A percentile compares a stretch with the other conserved stretches of the same genome.
Conservation (phyloP, 2,113 vertebrate genomes). For the Mesoclemmys tuberculata region DNA sequence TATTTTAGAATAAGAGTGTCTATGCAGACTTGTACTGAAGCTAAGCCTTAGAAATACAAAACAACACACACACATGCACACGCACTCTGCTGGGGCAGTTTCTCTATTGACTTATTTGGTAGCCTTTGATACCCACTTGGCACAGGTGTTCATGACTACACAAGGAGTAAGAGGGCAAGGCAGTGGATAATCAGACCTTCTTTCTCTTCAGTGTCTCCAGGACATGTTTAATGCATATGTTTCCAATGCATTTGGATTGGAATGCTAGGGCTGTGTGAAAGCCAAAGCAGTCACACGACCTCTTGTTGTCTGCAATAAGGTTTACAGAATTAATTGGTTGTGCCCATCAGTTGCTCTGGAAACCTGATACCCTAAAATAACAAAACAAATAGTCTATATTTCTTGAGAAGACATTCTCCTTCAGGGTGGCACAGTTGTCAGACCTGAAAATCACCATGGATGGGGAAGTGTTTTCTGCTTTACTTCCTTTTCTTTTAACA, state of each 20-base stretch:
- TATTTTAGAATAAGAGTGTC: not conserved
- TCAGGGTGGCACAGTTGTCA: not conserved
- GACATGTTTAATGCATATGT: not conserved
- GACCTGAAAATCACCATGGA: not conserved
- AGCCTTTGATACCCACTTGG: not conserved
- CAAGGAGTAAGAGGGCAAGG: rapidly evolving
- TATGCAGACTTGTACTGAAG: not conserved
- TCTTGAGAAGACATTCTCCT: not conserved
- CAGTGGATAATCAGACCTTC: not conserved
- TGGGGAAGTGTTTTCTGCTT: not conserved
- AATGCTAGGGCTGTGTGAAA: not conserved
- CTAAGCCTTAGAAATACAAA: too few species aligned
- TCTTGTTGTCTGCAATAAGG: not conserved
- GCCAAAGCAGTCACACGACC: not conserved
- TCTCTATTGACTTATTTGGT: rapidly evolving
- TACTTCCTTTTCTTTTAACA: not conserved
- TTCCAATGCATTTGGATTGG: not conserved
- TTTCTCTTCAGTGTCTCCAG: not conserved
- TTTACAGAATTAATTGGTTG: not conserved
- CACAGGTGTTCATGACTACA: not conserved
- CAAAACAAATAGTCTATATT: not conserved
- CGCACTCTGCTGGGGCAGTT: not conserved
- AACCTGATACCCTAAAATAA: not conserved
- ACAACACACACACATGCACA: not conserved
- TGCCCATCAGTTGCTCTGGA: rapidly evolving